Base-by-base conservation (phyloP, 1,140 invertebrate species). In the Leucophenga varia region DNA sequence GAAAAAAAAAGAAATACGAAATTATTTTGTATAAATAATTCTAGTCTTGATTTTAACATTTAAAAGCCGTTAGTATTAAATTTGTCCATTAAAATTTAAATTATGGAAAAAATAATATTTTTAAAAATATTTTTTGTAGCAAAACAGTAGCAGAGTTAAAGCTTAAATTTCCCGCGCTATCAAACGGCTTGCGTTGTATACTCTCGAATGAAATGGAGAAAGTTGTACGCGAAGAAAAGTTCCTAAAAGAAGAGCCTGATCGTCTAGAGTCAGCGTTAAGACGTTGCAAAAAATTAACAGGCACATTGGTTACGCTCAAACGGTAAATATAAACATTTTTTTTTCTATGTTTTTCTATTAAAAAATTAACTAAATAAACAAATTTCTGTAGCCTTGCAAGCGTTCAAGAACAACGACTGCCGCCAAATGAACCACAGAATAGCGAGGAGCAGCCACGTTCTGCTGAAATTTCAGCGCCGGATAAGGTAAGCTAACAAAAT, bases 131-230 rank as follows among this genome's bases (percentile, higher is more conserved):
- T 38, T 32, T 16, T 61, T 78, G 63, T 61, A 90, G 91, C 76
- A 94, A 96, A 85, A 93, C 91, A 22, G 91, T 97, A 3, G 93
- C 93, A 9, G 93, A 97, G 74, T 83, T 97, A 52, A 97, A 97
- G 79, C 82, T 90, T 20, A 84, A 90, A 55, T 96, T 96, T 74
- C 94, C 94, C 14, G 82, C 83, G 49, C 77, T 97, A 18, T 91
- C 95, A 68, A 90, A 95, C 49, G 86, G 87, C 13, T 85, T 97
- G 81, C 95, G 95, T 70, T 80, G 83, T 22, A 84, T 95, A 44
- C 81, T 97, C 59, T 84, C 89, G 38, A 86, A 86, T 12, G 94
- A 97, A 79, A 95, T 97, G 92, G 93, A 97, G 63, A 88, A 92
- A 72, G 87, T 96, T 34, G 88, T 95, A 28, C 81, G 86, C 20